Base-by-base conservation (phyloP, 1,140 invertebrate genomes). In the Monochamus saltuarius region DNA sequence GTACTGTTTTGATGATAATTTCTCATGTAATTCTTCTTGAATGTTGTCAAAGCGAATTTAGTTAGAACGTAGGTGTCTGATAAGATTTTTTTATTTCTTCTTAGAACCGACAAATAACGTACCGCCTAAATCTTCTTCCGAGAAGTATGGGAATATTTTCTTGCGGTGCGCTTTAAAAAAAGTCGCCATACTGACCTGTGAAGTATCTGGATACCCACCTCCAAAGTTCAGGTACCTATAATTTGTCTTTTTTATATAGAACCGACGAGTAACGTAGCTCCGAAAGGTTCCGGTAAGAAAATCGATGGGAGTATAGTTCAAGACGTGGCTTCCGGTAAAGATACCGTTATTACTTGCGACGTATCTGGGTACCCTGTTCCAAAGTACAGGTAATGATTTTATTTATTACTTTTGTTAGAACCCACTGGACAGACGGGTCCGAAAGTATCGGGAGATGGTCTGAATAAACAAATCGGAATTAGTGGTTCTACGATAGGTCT, bases 121-220 rank as follows among this genome's bases (percentile, higher is more conserved):
- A 9, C 71, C 76, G 14, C 80, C 80, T 17, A 85, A 86, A 78
- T 81, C 84, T 72, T 82, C 83, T 56, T 80, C 82, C 68, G 84
- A 85, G 76, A 79, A 82, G 73, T 87, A 86, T 70, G 83, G 85
- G 69, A 85, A 85, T 73, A 83, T 87, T 77, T 81, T 90, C 61
- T 77, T 83, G 75, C 85, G 87, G 76, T 80, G 90, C 63, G 76
- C 87, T 62, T 83, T 82, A 72, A 82, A 87, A 47, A 78, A 81
- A 47, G 73, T 79, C 75, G 78, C 77, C 39, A 77, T 79, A 59
- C 76, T 88, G 74, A 83, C 81, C 67, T 88, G 85, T 74, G 84
- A 85, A 74, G 83, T 87, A 52, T 82, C 85, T 66, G 85, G 82
- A 66, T 87, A 82, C 77, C 86, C 86, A 60, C 82, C 83, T 77